phyloP scores from a whole-genome alignment of 2,888 invertebrate species.

The Archaeoteleia sp. region DNA sequence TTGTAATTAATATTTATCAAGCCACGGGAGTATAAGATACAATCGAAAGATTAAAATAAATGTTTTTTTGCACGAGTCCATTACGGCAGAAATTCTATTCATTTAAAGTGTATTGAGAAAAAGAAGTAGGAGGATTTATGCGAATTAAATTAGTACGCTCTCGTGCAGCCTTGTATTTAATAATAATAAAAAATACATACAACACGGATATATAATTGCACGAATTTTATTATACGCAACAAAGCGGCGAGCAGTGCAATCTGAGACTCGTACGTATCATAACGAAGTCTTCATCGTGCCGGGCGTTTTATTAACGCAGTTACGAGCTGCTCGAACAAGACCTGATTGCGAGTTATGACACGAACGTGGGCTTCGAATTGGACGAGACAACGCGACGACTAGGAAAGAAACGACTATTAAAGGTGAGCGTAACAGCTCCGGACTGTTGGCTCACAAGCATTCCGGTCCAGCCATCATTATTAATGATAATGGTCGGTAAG shows the following conservation, averaged over 20 bases:
- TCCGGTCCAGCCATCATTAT: constrained; percentile 20
- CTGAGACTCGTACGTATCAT: constrained; percentile 34
- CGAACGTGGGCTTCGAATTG: constrained; percentile 38
- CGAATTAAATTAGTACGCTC: constrained; percentile 29
- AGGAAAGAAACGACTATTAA: constrained; percentile 39
- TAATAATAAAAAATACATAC: constrained; percentile 29
- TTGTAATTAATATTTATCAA: too few species aligned
- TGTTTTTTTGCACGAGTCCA: too few species aligned
- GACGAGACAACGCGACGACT: constrained; percentile 29
- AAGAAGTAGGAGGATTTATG: constrained; percentile 13
- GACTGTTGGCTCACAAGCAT: constrained; percentile 14
- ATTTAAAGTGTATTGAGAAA: too few species aligned
- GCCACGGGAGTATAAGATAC: too few species aligned
- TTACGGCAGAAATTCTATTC: too few species aligned
- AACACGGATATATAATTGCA: constrained; percentile 22
- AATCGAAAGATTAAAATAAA: too few species aligned
- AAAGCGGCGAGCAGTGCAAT: constrained; percentile 29
- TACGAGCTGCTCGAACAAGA: constrained; percentile 51
- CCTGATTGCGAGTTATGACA: constrained; percentile 60
- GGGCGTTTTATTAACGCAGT: constrained; percentile 55
- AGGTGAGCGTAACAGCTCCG: constrained; percentile 23
- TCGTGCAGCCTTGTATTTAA: constrained; percentile 30
- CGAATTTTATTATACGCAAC: constrained; percentile 41
- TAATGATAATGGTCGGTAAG: constrained; percentile 24
- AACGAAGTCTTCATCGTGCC: constrained; percentile 38